These are phyloP conservation scores for Phallusia fumigata DNA, from an alignment of 23 tunicate species.

Conservation along the genomic window DNA sequence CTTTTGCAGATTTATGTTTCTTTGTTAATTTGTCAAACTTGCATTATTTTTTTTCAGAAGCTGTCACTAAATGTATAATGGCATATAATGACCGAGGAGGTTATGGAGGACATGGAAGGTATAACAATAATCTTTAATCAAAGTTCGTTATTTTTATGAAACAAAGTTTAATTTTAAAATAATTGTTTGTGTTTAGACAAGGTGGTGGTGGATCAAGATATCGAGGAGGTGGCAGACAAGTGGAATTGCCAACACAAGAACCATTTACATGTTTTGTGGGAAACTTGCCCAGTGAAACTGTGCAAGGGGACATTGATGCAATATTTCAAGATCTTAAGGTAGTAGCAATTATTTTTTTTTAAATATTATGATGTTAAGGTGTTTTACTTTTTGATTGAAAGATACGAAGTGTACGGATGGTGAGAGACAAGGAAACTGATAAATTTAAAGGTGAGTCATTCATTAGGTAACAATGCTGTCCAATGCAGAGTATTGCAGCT, in stretches of 20 bases:
- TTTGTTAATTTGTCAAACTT: too few relatives aligned
- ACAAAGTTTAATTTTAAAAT: background rate
- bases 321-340: constrained; percentile 83
- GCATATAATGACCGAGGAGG: constrained; percentile 61
- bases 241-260: constrained; percentile 76
- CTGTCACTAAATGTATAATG: constrained; percentile 23
- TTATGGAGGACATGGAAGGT: constrained; percentile 54
- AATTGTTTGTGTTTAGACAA: constrained; percentile 7
- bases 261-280: constrained; percentile 94
- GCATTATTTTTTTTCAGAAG: background rate
- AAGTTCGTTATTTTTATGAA: background rate
- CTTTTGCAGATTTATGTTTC: too few relatives aligned
- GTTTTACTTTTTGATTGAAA: constrained; percentile 22
- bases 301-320: constrained; percentile 96
- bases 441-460: constrained; percentile 68
- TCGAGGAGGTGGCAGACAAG: constrained; percentile 53
- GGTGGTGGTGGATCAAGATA: constrained; percentile 38
- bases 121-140: background rate
- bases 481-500: background rate
- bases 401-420: constrained; percentile 85
- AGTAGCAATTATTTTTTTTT: background rate
- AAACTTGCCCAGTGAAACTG: constrained; percentile 84
- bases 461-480: background rate
- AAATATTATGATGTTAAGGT: background rate
- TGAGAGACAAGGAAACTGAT: constrained; percentile 92